These are phyloP conservation scores for Lagopus leucura DNA, from an alignment of 2,113 vertebrate genomes.

Conservation along the genomic window DNA sequence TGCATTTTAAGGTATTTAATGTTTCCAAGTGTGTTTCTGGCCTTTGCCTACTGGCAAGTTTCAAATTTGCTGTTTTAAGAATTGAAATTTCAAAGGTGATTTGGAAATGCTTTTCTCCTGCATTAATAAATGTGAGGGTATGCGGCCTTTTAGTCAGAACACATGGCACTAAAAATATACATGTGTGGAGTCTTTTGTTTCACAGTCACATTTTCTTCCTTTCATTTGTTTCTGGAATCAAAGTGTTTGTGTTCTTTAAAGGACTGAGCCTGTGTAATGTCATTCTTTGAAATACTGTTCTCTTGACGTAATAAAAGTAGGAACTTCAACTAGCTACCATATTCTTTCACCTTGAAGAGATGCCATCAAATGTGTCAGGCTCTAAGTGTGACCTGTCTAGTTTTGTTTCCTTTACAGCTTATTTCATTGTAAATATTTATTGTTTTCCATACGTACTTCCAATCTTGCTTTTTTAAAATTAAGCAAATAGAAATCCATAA, in stretches of 20 bases:
- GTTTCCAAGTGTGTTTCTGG: conserved; percentile 34
- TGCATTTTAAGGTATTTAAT: conserved; percentile 32
- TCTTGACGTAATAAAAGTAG: conserved; percentile 49
- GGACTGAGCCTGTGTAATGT: conserved; percentile 26
- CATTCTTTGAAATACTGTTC: conserved; percentile 59
- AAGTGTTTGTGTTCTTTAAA: conserved; percentile 61
- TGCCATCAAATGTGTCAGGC: not conserved
- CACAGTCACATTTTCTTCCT: conserved; percentile 1
- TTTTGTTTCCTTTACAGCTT: conserved; percentile 22
- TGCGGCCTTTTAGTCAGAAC: not conserved
- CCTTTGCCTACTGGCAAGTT: conserved; percentile 14
- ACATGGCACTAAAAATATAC: conserved; percentile 35
- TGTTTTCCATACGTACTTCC: not conserved
- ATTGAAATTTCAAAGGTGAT: not conserved
- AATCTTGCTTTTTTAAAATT: not conserved
- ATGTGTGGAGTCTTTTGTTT: not conserved
- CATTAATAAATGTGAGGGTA: not conserved
- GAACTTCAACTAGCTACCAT: conserved; percentile 26
- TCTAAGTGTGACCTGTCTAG: conserved; percentile 35
- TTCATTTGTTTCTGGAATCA: conserved; percentile 65
- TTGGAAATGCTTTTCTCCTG: not conserved
- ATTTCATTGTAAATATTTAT: not conserved
- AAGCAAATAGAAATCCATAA: not conserved
- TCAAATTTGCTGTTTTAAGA: not conserved
- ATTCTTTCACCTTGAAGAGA: conserved; percentile 53